phyloP scores from a whole-genome alignment of 2,113 vertebrate genomes.

The Lota lota region DNA sequence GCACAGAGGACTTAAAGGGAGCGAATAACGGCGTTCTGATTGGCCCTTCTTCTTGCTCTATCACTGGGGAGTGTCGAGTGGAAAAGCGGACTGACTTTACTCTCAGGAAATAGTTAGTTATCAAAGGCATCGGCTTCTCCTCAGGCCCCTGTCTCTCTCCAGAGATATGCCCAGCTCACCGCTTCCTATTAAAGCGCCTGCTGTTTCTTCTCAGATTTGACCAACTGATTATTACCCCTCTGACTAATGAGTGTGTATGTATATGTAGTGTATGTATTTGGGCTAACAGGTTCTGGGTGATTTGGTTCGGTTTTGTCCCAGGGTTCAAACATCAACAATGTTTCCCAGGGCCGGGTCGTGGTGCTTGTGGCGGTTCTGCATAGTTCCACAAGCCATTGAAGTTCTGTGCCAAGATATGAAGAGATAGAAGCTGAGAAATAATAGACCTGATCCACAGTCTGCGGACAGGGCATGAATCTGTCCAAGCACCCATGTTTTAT shows the following conservation, averaged over 20 bases:
- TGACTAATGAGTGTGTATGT: constrained; percentile 15
- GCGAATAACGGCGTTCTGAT: constrained; percentile 4
- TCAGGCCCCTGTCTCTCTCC: background rate
- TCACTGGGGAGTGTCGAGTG: constrained; percentile 21
- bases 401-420: constrained; percentile 11
- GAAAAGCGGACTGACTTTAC: constrained; percentile 37
- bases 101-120: constrained; percentile 26
- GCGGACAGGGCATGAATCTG: too few species aligned
- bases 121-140: constrained; percentile 41
- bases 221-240: constrained; percentile 10
- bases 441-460: too few species aligned
- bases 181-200: constrained; percentile 1
- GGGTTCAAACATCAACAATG: constrained; percentile 9
- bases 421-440: background rate
- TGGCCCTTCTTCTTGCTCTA: constrained; percentile 12
- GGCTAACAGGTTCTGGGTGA: constrained; percentile 19
- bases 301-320: constrained; percentile 28
- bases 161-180: background rate
- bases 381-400: constrained; percentile 42
- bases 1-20: constrained; percentile 29
- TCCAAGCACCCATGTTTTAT: background rate
- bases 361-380: constrained; percentile 29
- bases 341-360: constrained; percentile 29
- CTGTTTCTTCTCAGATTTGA: constrained; percentile 2
- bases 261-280: background rate